Conservation (phyloP, 2,797 vertebrate genomes). For the Todus mexicanus region DNA sequence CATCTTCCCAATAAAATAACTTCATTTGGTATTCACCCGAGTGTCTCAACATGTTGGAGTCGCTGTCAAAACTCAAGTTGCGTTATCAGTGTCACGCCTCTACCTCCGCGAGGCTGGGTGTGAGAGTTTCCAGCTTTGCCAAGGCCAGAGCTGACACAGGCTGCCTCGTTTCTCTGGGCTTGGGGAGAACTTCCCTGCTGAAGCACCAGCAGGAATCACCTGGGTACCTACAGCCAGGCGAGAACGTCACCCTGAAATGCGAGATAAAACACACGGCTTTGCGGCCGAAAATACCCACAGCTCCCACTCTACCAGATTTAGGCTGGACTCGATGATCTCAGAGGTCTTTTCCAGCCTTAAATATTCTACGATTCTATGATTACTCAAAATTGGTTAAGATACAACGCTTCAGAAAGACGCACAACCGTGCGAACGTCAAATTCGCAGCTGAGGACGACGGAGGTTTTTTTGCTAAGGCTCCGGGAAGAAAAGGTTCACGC, state of each 20-base stretch:
- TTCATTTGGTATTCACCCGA: background rate
- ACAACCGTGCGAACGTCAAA: background rate
- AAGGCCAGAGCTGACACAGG: slow-evolving; percentile 12
- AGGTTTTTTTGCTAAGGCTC: background rate
- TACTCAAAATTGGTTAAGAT: background rate
- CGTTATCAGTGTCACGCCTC: background rate
- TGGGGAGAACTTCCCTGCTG: background rate
- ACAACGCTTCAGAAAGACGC: background rate
- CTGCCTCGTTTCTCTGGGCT: background rate
- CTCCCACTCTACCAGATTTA: too few species aligned
- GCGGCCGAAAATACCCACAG: background rate
- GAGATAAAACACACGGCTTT: background rate
- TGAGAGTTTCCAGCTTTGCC: slow-evolving; percentile 35
- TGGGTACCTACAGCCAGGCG: background rate
- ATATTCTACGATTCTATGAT: too few species aligned
- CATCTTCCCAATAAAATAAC: background rate
- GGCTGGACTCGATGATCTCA: too few species aligned
- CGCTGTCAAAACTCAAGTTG: background rate
- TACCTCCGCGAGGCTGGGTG: slow-evolving; percentile 17
- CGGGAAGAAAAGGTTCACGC: background rate
- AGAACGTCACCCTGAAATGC: background rate
- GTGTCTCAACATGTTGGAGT: fast-evolving
- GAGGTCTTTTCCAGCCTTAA: too few species aligned
- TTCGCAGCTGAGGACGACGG: background rate
- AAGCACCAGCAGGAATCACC: background rate